Evolutionary conservation across 1,140 invertebrate species (phyloP), one percentile per base, ranked within the genome.

Genomic region (Gryon sp.): DNA sequence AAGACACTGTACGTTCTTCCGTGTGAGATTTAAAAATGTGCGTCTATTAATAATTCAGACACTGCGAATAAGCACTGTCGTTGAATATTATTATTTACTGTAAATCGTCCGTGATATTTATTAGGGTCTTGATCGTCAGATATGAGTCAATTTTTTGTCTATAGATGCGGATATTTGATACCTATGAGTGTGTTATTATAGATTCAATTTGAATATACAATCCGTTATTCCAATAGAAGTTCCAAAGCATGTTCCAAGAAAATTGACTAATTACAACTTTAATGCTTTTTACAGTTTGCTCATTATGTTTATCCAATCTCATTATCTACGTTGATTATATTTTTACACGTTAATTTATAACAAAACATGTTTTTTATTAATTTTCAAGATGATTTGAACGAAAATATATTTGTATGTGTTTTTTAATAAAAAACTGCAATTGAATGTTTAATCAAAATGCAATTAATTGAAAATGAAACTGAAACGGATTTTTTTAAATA

Each of bases 121-220:
- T 73, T 57, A 63, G 18, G 32, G 4, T 22, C 11, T 8, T 28
- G 46, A 60, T 53, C 48, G 18, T 43, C 28, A 16, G 55, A 62
- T 60, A 53, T 19, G 18, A 52, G 11, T 32, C 24, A 41, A 36
- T 52, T 48, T 59, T 59, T 62, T 11, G 5, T n/a, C 32, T 12
- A n/a, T 16, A 48, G 63, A 57, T 38, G 26, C 9, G 19, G 55
- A 50, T 62, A 70, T 62, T 60, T 62, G 55, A 70, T 53, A 70
- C 52, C 53, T 28, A 55, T 53, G 26, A 19, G 32, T 19, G 19
- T 70, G 53, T 60, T 52, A 70, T 70, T 70, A 70, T 41, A 43
- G 30, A 59, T 59, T 70, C 66, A 59, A 70, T 70, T 70, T 70
- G 20, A 70, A 70, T 59, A 70, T 52, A 28, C n/a, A n/a, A 11